phyloP scores from a whole-genome alignment of 2,113 vertebrate species.

The Dicaeum eximium region DNA sequence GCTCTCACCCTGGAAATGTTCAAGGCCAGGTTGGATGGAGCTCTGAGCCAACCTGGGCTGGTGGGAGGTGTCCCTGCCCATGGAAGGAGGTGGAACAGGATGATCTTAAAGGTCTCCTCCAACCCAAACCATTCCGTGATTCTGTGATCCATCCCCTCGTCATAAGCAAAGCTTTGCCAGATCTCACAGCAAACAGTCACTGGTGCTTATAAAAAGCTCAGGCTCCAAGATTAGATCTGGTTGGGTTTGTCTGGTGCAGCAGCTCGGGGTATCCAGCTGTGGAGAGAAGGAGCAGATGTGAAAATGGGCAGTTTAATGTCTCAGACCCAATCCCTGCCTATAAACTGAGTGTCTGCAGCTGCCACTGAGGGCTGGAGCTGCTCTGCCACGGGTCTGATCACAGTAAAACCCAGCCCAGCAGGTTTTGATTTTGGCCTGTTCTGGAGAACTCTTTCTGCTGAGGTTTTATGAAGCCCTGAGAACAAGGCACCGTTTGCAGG shows the following conservation, averaged over 20 bases:
- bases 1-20: not conserved
- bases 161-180: not conserved
- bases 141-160: not conserved
- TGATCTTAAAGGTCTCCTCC: not conserved
- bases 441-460: not conserved
- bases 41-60: not conserved
- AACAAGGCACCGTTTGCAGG: not conserved
- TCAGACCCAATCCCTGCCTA: rapidly evolving
- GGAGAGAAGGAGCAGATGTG: not conserved
- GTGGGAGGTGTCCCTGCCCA: not conserved
- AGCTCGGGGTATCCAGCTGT: not conserved
- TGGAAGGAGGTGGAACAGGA: not conserved
- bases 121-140: not conserved
- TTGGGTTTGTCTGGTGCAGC: not conserved
- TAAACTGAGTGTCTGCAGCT: not conserved
- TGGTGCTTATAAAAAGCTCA: not conserved
- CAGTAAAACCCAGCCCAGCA: not conserved
- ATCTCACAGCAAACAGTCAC: rapidly evolving
- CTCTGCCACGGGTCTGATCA: not conserved
- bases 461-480: not conserved
- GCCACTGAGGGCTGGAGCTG: not conserved
- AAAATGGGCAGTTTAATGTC: not conserved
- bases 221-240: not conserved
- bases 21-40: not conserved
- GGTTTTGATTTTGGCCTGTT: not conserved